Evolutionary conservation across 2,888 invertebrate species (phyloP).

Genomic region (Heliconius ismenius): DNA sequence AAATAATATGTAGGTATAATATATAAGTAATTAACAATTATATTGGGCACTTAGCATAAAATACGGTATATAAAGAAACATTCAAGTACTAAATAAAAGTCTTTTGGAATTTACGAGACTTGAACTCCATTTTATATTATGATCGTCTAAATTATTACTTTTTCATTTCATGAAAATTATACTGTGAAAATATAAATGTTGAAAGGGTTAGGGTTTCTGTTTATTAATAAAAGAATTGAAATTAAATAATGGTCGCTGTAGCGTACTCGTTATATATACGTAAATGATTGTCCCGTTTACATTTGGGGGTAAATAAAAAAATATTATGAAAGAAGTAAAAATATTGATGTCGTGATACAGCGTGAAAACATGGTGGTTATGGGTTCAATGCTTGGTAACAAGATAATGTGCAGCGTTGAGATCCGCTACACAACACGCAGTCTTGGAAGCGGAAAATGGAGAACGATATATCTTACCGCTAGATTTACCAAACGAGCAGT

Average conservation of each 20-base stretch:
- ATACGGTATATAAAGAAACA: not conserved
- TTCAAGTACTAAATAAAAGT: conserved; percentile 4
- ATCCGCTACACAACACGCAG: too few relatives aligned
- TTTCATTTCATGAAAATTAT: conserved; percentile 17
- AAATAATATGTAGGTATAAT: too few relatives aligned
- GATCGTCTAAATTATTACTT: conserved; percentile 9
- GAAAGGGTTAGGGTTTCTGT: not conserved
- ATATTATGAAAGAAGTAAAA: too few relatives aligned
- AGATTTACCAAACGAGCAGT: too few relatives aligned
- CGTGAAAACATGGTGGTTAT: too few relatives aligned
- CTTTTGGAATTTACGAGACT: not conserved
- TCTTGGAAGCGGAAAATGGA: too few relatives aligned
- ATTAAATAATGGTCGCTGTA: not conserved
- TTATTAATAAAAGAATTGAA: not conserved
- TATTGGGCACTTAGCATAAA: not conserved
- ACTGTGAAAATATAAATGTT: conserved; percentile 4
- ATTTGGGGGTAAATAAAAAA: not conserved
- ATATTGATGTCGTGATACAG: too few relatives aligned
- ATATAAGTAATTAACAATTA: not conserved
- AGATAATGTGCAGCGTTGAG: too few relatives aligned
- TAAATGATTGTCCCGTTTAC: not conserved
- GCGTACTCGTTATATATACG: not conserved
- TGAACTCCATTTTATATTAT: conserved; percentile 3
- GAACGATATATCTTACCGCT: too few relatives aligned
- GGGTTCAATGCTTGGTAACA: too few relatives aligned